A percentile compares a stretch with the other conserved stretches of the same genome.
Conservation (phyloP, 2,888 invertebrate species). For the Tachystola acroxantha region DNA sequence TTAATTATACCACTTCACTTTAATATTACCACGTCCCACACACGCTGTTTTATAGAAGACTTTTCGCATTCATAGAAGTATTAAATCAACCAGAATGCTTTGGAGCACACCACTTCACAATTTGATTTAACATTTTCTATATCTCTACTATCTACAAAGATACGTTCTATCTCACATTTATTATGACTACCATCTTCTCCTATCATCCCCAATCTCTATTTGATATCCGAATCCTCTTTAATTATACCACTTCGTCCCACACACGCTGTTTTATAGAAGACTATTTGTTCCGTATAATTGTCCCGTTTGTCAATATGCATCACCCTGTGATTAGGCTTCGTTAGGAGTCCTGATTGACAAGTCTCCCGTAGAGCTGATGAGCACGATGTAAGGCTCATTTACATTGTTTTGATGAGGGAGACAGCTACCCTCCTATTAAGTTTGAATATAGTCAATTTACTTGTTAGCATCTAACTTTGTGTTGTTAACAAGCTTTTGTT, state of each 20-base stretch:
- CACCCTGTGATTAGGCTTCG: conserved; percentile 11
- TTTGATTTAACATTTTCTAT: too few species aligned
- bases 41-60: too few species aligned
- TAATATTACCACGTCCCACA: too few species aligned
- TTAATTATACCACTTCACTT: conserved; percentile 8
- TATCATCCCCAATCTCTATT: neutral
- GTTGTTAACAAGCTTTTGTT: too few species aligned
- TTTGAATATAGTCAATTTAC: too few species aligned
- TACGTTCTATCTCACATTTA: neutral
- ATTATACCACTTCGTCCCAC: conserved; percentile 5
- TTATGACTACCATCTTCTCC: neutral
- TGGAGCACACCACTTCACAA: too few species aligned
- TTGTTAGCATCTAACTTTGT: too few species aligned
- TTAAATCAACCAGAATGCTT: too few species aligned
- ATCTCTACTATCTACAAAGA: too few species aligned
- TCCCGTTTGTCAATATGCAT: neutral
- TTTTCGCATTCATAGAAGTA: too few species aligned
- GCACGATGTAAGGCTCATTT: conserved; percentile 4
- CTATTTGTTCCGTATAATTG: conserved; percentile 5
- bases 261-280: neutral
- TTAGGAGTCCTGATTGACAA: conserved; percentile 3
- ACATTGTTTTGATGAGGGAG: conserved; percentile 1
- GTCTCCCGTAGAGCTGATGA: conserved; percentile 4
- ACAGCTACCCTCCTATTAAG: neutral
- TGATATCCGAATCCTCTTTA: conserved; percentile 4